Conservation (phyloP, 2,113 vertebrate genomes). For the Oryzias curvinotus region DNA sequence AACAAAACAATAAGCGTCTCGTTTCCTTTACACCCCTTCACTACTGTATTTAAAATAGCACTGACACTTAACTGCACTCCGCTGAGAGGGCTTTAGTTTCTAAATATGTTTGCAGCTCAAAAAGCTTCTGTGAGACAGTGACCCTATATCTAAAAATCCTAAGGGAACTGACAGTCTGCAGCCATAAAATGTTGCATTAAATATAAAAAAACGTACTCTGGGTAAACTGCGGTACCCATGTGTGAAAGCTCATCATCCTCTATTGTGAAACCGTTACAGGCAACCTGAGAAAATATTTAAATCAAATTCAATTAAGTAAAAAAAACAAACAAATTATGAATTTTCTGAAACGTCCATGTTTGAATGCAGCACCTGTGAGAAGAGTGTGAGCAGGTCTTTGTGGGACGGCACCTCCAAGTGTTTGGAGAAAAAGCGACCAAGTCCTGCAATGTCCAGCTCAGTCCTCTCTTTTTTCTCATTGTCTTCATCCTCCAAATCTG, state of each 20-base stretch:
- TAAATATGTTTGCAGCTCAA: no score
- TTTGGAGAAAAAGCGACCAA: slow-evolving; percentile 93
- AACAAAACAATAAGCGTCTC: not conserved
- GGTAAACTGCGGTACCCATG: slow-evolving; percentile 93
- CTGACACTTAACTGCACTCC: no score
- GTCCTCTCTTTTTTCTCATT: slow-evolving; percentile 88
- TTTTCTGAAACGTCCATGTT: not conserved
- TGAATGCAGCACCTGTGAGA: slow-evolving; percentile 87
- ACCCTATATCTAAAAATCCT: not conserved
- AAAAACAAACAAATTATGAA: not conserved
- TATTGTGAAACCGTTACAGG: slow-evolving; percentile 96
- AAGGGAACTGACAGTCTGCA: not conserved
- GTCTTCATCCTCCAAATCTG: slow-evolving; percentile 91
- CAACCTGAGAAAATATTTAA: slow-evolving; percentile 77
- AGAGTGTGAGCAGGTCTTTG: slow-evolving; percentile 82
- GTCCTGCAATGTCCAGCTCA: slow-evolving; percentile 85
- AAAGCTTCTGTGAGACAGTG: no score
- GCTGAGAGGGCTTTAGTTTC: no score
- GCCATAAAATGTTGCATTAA: no score
- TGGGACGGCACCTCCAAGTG: slow-evolving; percentile 87
- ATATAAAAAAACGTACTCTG: slow-evolving; percentile 81
- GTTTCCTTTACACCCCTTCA: not conserved
- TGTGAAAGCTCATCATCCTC: slow-evolving; percentile 96
- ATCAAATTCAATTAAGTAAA: not conserved
- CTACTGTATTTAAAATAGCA: no score